These are phyloP conservation scores for Exaiptasia diaphana DNA, from an alignment of 64 coral and sea anemone species.

Conservation along the genomic window DNA sequence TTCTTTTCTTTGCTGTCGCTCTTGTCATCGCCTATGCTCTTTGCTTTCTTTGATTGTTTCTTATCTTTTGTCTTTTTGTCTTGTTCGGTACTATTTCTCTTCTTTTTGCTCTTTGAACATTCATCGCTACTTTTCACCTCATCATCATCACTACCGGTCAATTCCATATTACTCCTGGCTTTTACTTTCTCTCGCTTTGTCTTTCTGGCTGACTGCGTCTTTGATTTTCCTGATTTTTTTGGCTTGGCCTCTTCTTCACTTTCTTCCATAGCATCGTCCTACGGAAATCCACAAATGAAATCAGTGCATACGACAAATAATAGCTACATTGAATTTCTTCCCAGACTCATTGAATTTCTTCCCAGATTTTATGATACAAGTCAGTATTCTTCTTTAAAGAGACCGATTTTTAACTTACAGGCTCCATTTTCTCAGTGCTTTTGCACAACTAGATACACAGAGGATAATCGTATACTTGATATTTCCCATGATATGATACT, in stretches of 20 bases:
- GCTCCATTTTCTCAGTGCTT: too few relatives aligned
- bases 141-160: not conserved
- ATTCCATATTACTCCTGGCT: not conserved
- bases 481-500: too few relatives aligned
- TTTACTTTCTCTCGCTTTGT: not conserved
- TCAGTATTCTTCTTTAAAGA: too few relatives aligned
- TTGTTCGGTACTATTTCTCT: not conserved
- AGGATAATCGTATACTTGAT: too few relatives aligned
- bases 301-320: too few relatives aligned
- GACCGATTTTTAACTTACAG: too few relatives aligned
- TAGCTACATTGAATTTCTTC: too few relatives aligned
- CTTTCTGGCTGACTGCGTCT: not conserved
- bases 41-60: not conserved
- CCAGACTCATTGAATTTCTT: too few relatives aligned
- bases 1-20: not conserved
- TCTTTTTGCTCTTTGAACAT: not conserved
- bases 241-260: not conserved
- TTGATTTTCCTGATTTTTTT: slow-evolving; percentile 17
- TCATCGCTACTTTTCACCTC: slow-evolving; percentile 12
- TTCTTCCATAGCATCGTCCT: slow-evolving; percentile 12
- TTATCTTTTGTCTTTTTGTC: slow-evolving; percentile 31
- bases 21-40: not conserved
- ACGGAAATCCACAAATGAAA: too few relatives aligned
- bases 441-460: too few relatives aligned
- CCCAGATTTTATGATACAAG: too few relatives aligned